Conservation (phyloP, 1,140 invertebrate species). For the Sinella curviseta region DNA sequence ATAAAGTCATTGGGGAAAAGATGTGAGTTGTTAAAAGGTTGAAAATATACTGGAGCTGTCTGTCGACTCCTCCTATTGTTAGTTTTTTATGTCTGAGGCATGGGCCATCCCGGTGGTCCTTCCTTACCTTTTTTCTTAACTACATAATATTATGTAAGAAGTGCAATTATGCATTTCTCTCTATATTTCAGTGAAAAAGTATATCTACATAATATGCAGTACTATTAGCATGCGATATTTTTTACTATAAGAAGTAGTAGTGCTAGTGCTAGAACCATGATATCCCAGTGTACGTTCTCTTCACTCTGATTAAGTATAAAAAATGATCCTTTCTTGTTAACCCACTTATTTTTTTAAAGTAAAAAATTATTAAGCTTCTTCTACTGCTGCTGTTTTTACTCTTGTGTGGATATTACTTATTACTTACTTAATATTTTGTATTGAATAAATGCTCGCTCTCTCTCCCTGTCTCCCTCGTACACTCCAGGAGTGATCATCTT, state of each 20-base stretch:
- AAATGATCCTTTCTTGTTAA: constrained; percentile 5
- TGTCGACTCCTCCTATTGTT: constrained; percentile 42
- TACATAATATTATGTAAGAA: constrained; percentile 2
- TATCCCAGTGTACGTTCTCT: not conserved
- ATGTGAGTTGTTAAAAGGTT: constrained; percentile 38
- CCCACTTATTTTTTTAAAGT: constrained; percentile 1
- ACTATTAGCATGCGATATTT: too few species aligned
- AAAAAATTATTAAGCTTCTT: constrained; percentile 9
- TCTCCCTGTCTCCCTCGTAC: not conserved
- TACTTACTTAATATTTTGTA: constrained; percentile 14
- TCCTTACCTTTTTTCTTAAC: constrained; percentile 22
- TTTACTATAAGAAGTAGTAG: too few species aligned
- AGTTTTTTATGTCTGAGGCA: constrained; percentile 37
- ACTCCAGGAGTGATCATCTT: not conserved
- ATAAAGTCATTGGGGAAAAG: constrained; percentile 47
- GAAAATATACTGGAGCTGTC: constrained; percentile 46
- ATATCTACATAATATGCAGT: not conserved
- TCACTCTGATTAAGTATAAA: not conserved
- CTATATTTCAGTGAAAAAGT: not conserved
- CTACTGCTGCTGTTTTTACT: not conserved
- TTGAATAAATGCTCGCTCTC: not conserved
- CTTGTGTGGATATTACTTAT: not conserved
- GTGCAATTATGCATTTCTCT: constrained; percentile 17
- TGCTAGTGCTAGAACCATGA: too few species aligned
- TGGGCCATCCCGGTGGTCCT: constrained; percentile 44